phyloP scores from a whole-genome alignment of 2,113 vertebrate species.

The Seriola rivoliana region DNA sequence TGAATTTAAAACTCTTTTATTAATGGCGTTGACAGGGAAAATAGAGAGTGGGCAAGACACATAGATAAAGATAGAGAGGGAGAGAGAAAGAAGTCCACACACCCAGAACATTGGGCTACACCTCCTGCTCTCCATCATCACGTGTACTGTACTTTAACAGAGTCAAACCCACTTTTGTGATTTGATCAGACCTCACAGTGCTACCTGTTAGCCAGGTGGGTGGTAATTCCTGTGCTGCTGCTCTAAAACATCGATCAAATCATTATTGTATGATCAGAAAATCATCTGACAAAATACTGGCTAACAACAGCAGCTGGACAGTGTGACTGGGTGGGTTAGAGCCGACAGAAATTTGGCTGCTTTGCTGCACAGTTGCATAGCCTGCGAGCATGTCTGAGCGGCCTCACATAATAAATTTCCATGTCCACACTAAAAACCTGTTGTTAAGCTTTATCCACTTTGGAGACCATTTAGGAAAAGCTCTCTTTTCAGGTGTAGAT shows the following conservation, averaged over 20 bases:
- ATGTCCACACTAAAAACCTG: neutral
- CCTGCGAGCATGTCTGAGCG: neutral
- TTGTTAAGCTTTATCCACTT: neutral
- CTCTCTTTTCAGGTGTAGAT: constrained; percentile 1
- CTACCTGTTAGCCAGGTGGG: neutral
- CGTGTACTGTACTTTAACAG: neutral
- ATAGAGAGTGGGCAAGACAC: neutral
- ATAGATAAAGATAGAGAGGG: neutral
- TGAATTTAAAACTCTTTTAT: constrained; percentile 23
- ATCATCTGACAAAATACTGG: too few species aligned
- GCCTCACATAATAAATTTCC: neutral
- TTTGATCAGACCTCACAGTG: neutral
- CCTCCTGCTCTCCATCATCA: too few species aligned
- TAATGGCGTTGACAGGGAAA: neutral
- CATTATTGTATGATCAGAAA: neutral
- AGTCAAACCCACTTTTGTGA: too few species aligned
- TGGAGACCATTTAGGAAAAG: neutral
- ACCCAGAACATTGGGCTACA: neutral
- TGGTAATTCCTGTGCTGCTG: neutral
- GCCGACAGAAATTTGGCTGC: neutral
- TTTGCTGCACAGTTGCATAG: neutral
- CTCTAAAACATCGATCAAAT: neutral
- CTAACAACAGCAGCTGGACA: neutral
- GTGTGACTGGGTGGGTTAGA: neutral
- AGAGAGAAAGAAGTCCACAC: neutral